Conservation (phyloP, 2,797 vertebrate species). For the Sus cebifrons region DNA sequence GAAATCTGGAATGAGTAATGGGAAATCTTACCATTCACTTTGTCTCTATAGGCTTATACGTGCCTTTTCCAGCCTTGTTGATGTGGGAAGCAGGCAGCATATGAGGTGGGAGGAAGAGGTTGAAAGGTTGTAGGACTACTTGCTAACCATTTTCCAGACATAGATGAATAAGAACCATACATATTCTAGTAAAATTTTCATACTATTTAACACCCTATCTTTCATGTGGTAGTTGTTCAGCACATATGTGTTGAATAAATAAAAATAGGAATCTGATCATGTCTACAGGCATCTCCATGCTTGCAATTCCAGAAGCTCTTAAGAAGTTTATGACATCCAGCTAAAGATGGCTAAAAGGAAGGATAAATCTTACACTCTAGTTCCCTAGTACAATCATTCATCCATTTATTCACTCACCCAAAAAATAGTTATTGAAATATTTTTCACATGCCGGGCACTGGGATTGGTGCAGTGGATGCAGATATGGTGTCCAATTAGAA, state of each 20-base stretch:
- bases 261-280: constrained; percentile 14
- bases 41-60: constrained; percentile 32
- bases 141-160: constrained; percentile 45
- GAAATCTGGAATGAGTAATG: constrained; percentile 70
- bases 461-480: not conserved
- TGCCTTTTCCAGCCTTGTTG: not conserved
- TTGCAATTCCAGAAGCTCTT: not conserved
- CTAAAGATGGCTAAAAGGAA: not conserved
- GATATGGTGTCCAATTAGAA: not conserved
- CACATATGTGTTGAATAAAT: not conserved
- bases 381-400: not conserved
- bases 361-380: not conserved
- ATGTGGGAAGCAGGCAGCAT: constrained; percentile 56
- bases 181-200: not conserved
- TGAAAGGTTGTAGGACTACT: not conserved
- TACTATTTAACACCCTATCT: not conserved
- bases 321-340: not conserved
- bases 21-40: constrained; percentile 68
- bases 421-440: not conserved
- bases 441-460: not conserved
- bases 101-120: not conserved
- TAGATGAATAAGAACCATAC: not conserved
- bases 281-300: not conserved
- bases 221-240: not conserved
- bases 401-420: not conserved